These are phyloP conservation scores for Scaptodrosophila latifasciaeformis DNA, from an alignment of 2,888 invertebrate species.

Conservation along the genomic window DNA sequence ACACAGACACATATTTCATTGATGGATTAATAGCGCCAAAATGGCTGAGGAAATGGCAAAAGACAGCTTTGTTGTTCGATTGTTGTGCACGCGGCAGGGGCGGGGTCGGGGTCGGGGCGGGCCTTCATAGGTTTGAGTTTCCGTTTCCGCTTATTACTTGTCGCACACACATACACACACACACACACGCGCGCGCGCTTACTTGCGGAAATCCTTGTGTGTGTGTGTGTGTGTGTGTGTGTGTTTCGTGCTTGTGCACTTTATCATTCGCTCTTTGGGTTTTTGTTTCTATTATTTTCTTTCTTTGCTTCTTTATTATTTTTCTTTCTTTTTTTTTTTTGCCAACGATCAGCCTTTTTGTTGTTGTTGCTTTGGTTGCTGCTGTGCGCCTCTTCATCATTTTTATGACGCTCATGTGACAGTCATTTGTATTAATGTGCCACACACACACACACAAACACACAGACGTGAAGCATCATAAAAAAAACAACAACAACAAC, in stretches of 20 bases:
- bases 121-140: slow-evolving; percentile 27
- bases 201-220: slow-evolving; percentile 6
- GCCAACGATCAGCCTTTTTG: slow-evolving; percentile 42
- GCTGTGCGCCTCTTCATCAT: slow-evolving; percentile 51
- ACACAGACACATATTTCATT: slow-evolving; percentile 28
- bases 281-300: too few relatives aligned
- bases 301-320: too few relatives aligned
- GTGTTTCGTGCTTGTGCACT: slow-evolving; percentile 39
- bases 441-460: slow-evolving; percentile 29
- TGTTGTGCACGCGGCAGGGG: too few relatives aligned
- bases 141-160: slow-evolving; percentile 47
- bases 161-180: slow-evolving; percentile 26
- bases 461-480: slow-evolving; percentile 25
- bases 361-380: slow-evolving; percentile 21
- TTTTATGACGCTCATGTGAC: slow-evolving; percentile 65
- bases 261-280: slow-evolving; percentile 28
- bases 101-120: slow-evolving; percentile 12
- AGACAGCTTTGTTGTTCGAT: too few relatives aligned
- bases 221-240: too few relatives aligned
- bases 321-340: too few relatives aligned
- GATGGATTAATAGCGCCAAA: slow-evolving; percentile 43
- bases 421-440: slow-evolving; percentile 64
- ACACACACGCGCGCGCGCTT: slow-evolving; percentile 1
- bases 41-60: slow-evolving; percentile 40
- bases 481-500: too few relatives aligned